Conservation (phyloP, 1,140 invertebrate genomes). For the Plectus sambesii region DNA sequence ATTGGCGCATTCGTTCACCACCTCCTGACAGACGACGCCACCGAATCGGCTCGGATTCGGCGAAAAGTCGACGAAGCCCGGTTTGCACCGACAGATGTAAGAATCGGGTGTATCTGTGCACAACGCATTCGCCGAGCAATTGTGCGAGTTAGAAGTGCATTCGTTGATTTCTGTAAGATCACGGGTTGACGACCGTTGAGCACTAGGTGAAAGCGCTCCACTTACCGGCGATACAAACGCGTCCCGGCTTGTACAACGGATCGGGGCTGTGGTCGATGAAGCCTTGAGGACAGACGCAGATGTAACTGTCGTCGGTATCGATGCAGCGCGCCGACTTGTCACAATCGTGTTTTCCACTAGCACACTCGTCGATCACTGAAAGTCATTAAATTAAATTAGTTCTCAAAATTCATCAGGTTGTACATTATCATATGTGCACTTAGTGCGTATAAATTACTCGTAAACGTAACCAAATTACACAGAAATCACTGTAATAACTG, state of each 20-base stretch:
- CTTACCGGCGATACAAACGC: conserved; percentile 31
- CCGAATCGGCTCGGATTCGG: conserved; percentile 36
- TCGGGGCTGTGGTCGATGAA: conserved; percentile 37
- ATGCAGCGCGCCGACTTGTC: conserved; percentile 38
- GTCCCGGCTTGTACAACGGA: conserved; percentile 35
- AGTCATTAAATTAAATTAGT: too few relatives aligned
- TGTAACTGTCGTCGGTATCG: conserved; percentile 41
- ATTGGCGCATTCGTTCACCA: conserved; percentile 41
- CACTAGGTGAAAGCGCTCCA: too few relatives aligned
- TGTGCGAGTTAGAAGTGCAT: conserved; percentile 32
- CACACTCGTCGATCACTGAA: conserved; percentile 41
- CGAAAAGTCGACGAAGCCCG: conserved; percentile 45
- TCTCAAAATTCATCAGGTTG: too few relatives aligned
- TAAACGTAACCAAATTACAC: too few relatives aligned
- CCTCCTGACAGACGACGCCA: conserved; percentile 36
- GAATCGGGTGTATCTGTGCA: conserved; percentile 45
- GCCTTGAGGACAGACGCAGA: conserved; percentile 38
- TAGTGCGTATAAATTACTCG: too few relatives aligned
- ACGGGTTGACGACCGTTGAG: too few relatives aligned
- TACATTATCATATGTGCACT: too few relatives aligned
- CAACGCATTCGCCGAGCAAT: conserved; percentile 44
- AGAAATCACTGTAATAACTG: too few relatives aligned
- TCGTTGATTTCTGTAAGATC: conserved; percentile 29
- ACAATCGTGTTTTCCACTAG: conserved; percentile 36
- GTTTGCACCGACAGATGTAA: conserved; percentile 47